Percentiles rank a stretch among this genome's conserved stretches.
phyloP scores from a whole-genome alignment of 2,888 invertebrate genomes.

The Euplagia quadripunctaria region DNA sequence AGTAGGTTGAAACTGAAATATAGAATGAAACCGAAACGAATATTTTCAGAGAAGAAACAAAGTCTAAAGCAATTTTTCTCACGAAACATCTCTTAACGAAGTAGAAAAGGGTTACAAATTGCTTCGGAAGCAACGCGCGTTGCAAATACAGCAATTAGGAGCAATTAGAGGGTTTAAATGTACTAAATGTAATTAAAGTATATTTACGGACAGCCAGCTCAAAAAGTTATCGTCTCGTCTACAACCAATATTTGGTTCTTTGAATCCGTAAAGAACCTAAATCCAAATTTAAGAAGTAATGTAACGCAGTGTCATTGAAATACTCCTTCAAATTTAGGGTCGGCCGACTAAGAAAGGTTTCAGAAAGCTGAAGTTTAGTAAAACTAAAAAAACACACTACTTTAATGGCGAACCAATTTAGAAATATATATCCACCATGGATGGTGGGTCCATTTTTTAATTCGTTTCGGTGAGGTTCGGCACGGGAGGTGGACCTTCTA shows the following conservation, averaged over 20 bases:
- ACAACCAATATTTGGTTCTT: neutral
- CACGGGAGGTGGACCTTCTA: no score
- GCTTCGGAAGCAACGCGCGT: constrained; percentile 19
- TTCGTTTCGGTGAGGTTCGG: no score
- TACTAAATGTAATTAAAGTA: constrained; percentile 11
- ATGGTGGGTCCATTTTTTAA: no score
- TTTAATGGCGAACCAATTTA: no score
- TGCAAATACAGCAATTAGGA: constrained; percentile 50
- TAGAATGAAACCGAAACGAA: constrained; percentile 5
- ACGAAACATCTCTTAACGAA: constrained; percentile 21
- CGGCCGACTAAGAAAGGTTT: neutral
- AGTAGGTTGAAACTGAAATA: neutral
- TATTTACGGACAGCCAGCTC: constrained; percentile 24
- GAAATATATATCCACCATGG: no score
- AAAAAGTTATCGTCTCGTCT: constrained; percentile 36
- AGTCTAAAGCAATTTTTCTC: constrained; percentile 16
- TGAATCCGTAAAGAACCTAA: neutral
- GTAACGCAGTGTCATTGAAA: no score
- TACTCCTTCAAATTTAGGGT: neutral
- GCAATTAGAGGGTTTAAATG: constrained; percentile 43
- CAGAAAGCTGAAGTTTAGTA: no score
- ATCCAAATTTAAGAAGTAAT: neutral
- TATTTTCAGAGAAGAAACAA: constrained; percentile 23
- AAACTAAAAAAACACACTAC: no score
- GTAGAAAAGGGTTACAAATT: constrained; percentile 39